phyloP scores from a whole-genome alignment of 2,113 vertebrate species.

The Parotia lawesii region DNA sequence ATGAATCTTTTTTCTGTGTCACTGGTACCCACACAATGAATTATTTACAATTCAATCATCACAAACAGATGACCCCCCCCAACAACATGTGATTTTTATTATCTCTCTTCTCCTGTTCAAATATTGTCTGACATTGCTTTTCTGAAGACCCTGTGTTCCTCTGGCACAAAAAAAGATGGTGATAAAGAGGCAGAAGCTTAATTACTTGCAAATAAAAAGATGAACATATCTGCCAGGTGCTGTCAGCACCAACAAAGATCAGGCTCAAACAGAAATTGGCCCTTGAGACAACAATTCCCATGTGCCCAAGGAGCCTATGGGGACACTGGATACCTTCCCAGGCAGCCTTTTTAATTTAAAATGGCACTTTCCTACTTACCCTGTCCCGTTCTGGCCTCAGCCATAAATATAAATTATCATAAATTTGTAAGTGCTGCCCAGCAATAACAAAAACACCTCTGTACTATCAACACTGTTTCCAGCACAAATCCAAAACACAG shows the following conservation, averaged over 20 bases:
- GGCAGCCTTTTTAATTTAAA: not conserved
- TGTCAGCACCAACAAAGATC: not conserved
- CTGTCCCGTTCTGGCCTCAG: not conserved
- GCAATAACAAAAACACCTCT: not conserved
- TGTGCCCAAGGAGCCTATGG: not conserved
- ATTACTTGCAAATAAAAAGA: not conserved
- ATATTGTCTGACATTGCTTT: not conserved
- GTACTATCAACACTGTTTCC: not conserved
- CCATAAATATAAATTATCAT: too few species aligned
- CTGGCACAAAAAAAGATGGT: not conserved
- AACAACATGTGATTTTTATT: not conserved
- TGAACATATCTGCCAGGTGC: not conserved
- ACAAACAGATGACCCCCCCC: not conserved
- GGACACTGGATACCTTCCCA: not conserved
- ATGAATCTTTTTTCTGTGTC: not conserved
- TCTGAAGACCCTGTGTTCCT: not conserved
- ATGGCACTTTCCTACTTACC: not conserved
- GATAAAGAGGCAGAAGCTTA: not conserved
- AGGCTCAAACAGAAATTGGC: not conserved
- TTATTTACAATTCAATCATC: not conserved
- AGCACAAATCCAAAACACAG: not conserved
- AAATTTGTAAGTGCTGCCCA: not conserved
- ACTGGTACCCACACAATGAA: not conserved
- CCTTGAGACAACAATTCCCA: not conserved
- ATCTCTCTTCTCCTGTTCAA: not conserved